Conservation (phyloP, 2,888 invertebrate genomes). For the Eristalis tenax region DNA sequence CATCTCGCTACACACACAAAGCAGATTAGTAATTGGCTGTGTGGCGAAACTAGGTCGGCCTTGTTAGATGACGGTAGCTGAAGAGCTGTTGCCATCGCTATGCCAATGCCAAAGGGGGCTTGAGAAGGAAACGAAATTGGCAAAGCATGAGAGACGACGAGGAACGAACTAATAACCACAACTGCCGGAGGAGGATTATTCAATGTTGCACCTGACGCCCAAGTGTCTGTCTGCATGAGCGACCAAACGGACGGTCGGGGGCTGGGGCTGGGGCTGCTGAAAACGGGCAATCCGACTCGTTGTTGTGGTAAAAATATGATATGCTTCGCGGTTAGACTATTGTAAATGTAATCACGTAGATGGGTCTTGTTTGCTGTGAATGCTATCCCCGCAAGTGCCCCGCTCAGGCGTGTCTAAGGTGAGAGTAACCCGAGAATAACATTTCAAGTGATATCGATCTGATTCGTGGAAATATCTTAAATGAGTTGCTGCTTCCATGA, state of each 20-base stretch:
- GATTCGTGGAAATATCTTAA: not conserved
- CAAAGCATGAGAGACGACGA: not conserved
- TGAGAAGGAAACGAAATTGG: conserved; percentile 16
- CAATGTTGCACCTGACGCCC: conserved; percentile 55
- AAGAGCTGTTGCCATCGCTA: not conserved
- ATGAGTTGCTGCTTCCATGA: too few species aligned
- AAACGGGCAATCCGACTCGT: not conserved
- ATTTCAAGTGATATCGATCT: not conserved
- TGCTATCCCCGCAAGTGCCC: not conserved
- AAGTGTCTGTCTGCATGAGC: conserved; percentile 26
- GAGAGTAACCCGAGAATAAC: not conserved
- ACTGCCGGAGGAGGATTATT: conserved; percentile 36
- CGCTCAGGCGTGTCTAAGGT: not conserved
- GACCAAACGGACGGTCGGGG: not conserved
- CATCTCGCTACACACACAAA: not conserved
- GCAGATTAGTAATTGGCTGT: not conserved
- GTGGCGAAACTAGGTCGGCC: not conserved
- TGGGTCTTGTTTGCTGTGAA: not conserved
- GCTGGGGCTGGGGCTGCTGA: not conserved
- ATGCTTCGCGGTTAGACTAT: conserved; percentile 21
- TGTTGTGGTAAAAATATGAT: conserved; percentile 13
- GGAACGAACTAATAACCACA: conserved; percentile 46
- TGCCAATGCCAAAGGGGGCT: not conserved
- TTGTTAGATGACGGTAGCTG: not conserved
- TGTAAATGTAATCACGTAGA: conserved; percentile 59